Percentiles rank a stretch among this genome's conserved stretches.
These are phyloP conservation scores for Dromococcyx pavoninus DNA, from an alignment of 2,797 vertebrate species.

Conservation along the genomic window DNA sequence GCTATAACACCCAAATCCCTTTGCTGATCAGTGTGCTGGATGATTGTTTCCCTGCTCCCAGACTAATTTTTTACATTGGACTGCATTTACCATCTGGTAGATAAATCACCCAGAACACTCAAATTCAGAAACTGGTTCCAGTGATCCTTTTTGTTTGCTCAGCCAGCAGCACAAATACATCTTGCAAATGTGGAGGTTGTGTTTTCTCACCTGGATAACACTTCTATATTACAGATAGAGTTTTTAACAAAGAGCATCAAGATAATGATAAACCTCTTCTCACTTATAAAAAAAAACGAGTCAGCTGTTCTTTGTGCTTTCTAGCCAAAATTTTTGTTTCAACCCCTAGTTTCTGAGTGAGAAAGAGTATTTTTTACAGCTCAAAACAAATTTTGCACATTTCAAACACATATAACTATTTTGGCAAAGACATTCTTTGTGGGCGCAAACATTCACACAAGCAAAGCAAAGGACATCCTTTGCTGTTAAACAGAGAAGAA, in stretches of 20 bases:
- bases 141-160: constrained; percentile 56
- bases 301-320: neutral
- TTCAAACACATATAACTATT: neutral
- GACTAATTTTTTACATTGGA: constrained; percentile 67
- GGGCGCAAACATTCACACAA: neutral
- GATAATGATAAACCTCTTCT: neutral
- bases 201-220: constrained; percentile 51
- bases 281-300: neutral
- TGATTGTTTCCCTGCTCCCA: constrained; percentile 69
- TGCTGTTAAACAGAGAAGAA: neutral
- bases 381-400: neutral
- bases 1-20: constrained; percentile 67
- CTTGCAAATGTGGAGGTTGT: constrained; percentile 50
- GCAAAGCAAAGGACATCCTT: neutral
- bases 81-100: constrained; percentile 70
- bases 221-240: neutral
- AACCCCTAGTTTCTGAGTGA: neutral
- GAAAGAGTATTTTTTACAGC: neutral
- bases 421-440: neutral
- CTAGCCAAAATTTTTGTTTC: neutral
- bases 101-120: constrained; percentile 64
- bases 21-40: constrained; percentile 64
- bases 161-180: constrained; percentile 9
- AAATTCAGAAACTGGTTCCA: constrained; percentile 29
- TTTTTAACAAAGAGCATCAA: neutral